Percentiles rank a stretch among this genome's conserved stretches.
Evolutionary conservation across 2,797 vertebrate species (phyloP).

Genomic region (Chelon labrosus): DNA sequence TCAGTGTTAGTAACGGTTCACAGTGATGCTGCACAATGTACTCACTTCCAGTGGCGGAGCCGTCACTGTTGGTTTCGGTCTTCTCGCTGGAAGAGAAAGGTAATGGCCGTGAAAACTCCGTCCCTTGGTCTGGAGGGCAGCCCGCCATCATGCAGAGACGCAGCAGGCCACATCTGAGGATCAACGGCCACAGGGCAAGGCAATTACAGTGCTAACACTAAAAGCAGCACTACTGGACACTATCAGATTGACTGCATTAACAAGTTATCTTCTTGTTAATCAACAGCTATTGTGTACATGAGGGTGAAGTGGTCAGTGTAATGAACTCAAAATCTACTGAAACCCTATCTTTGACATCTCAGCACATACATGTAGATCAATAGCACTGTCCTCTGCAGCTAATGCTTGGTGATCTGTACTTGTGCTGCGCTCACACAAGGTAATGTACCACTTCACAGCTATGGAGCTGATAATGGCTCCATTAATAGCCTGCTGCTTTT

Average conservation of each 20-base stretch:
- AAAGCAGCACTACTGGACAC: constrained; percentile 57
- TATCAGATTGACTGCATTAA: constrained; percentile 44
- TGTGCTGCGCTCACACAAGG: constrained; percentile 48
- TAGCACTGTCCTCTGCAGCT: constrained; percentile 42
- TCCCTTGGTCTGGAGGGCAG: constrained; percentile 88
- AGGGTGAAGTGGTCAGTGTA: constrained; percentile 12
- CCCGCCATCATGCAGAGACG: constrained; percentile 92
- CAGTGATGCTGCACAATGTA: constrained; percentile 50
- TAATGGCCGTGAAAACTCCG: constrained; percentile 87
- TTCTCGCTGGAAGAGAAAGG: constrained; percentile 93
- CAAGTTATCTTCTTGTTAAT: constrained; percentile 43
- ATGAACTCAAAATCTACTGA: constrained; percentile 27
- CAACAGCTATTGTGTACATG: constrained; percentile 25
- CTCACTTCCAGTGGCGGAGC: constrained; percentile 91
- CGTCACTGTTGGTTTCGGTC: constrained; percentile 93
- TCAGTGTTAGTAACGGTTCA: constrained; percentile 35
- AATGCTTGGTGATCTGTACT: constrained; percentile 44
- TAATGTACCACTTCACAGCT: constrained; percentile 58
- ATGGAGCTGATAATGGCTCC: constrained; percentile 63
- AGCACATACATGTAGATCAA: constrained; percentile 43
- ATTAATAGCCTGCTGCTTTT: constrained; percentile 58
- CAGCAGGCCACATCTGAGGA: constrained; percentile 90
- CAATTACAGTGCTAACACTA: constrained; percentile 86
- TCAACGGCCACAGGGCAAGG: constrained; percentile 85
- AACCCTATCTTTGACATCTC: constrained; percentile 34